Evolutionary conservation across 2,113 vertebrate genomes (phyloP), one percentile per base, ranked within the genome.

Genomic region (Coryphaenoides rupestris): DNA sequence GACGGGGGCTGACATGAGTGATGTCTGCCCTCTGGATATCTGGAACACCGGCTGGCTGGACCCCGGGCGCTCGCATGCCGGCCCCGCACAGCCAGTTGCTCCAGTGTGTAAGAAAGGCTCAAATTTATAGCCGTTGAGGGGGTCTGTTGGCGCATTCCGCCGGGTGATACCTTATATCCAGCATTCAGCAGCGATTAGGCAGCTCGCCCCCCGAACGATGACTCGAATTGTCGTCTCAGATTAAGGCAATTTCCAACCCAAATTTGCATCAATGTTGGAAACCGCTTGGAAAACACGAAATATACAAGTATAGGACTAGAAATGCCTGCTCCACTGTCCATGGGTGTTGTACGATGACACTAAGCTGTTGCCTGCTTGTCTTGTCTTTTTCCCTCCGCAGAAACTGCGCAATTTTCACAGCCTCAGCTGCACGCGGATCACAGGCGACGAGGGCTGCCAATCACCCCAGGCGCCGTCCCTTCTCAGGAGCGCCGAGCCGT

Each of bases 371-470:
- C 15, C 40, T n/a, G 47, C 17, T n/a, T 17, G n/a, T n/a, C 1
- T 5, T 6, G 1, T 50, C 3, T n/a, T 47, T 16, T 17, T 17
- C 40, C 63, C 65, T 85, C 74, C 16, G 58, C 92, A 98, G 96
- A 98, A 95, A 88, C 92, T 94, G 62, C 90, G 91, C 75, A 93
- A 65, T 92, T 91, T 98, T 90, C 94, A 95, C 90, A 97, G 96
- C 89, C 93, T 96, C 4, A 95, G 90, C 88, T 93, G 93, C 84
- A 91, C 93, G 21, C 91, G 92, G 21, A 24, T 82, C 33, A 75
- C 87, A 0, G 80, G 64, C 1, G 91, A 92, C 2, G 89, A 90
- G 1, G 14, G 66, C 55, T 54, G 75, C 50, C 87, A 66, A 65
- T 88, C 77, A 4, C 70, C 66, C 71, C 90, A 72, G 49, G 68